phyloP scores from a whole-genome alignment of 2,888 invertebrate genomes.

The Noctuana brunneofusca region DNA sequence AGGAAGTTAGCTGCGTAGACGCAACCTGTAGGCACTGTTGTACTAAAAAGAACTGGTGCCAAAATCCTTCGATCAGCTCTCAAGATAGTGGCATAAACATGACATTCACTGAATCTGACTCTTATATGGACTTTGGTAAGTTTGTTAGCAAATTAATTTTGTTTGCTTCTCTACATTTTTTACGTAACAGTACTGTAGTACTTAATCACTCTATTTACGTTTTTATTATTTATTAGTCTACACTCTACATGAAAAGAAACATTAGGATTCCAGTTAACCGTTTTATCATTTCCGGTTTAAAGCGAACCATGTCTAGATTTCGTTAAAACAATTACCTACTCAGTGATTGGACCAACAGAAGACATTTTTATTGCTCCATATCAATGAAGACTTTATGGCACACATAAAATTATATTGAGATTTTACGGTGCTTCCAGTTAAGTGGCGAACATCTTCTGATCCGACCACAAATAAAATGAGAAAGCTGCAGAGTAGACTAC shows the following conservation, averaged over 20 bases:
- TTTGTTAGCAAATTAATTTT: background rate
- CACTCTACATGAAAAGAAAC: background rate
- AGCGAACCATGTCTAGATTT: conserved; percentile 35
- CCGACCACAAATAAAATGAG: conserved; percentile 64
- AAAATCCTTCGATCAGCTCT: conserved; percentile 87
- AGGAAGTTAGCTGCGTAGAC: conserved; percentile 77
- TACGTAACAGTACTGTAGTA: background rate
- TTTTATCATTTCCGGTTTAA: conserved; percentile 36
- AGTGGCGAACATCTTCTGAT: conserved; percentile 69
- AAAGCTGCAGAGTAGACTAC: conserved; percentile 65
- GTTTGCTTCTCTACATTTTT: too few relatives aligned
- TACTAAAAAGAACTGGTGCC: conserved; percentile 84
- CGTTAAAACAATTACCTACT: conserved; percentile 30
- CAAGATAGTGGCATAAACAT: conserved; percentile 91
- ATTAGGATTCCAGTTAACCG: background rate
- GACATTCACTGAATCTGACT: conserved; percentile 87
- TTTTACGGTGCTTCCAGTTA: conserved; percentile 50
- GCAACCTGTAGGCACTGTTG: conserved; percentile 73
- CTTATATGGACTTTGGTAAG: conserved; percentile 78
- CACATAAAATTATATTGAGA: background rate
- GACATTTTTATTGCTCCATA: conserved; percentile 9
- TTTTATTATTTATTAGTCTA: background rate
- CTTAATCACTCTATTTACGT: background rate
- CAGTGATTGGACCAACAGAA: conserved; percentile 2
- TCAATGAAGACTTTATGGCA: conserved; percentile 8